phyloP scores from a whole-genome alignment of 1,140 invertebrate species.

The Drosophila obscura region DNA sequence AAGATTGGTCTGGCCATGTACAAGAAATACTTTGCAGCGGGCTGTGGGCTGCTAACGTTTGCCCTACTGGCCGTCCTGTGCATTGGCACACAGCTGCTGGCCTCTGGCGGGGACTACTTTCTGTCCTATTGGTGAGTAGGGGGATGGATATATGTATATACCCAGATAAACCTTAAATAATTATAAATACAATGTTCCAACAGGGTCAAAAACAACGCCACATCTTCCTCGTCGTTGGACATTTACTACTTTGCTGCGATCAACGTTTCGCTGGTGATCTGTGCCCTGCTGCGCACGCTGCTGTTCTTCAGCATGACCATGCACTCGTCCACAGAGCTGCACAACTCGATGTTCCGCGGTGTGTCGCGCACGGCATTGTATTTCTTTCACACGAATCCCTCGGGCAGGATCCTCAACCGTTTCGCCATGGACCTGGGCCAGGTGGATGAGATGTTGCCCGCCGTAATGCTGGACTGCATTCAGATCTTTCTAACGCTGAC shows the following conservation, averaged over 20 bases:
- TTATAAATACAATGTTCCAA: slow-evolving; percentile 13
- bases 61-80: slow-evolving; percentile 82
- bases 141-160: too few relatives aligned
- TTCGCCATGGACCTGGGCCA: slow-evolving; percentile 91
- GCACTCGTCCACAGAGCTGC: slow-evolving; percentile 87
- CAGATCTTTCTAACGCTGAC: slow-evolving; percentile 90
- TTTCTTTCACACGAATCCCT: slow-evolving; percentile 92
- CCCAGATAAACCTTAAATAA: background rate
- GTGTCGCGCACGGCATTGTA: slow-evolving; percentile 86
- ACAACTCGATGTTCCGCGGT: slow-evolving; percentile 65
- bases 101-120: slow-evolving; percentile 88
- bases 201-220: slow-evolving; percentile 84
- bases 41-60: slow-evolving; percentile 84
- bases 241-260: slow-evolving; percentile 85
- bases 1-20: slow-evolving; percentile 86
- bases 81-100: slow-evolving; percentile 86
- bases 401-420: slow-evolving; percentile 89
- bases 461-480: slow-evolving; percentile 89
- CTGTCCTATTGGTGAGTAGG: slow-evolving; percentile 86
- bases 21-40: slow-evolving; percentile 86
- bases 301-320: slow-evolving; percentile 89
- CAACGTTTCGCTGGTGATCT: slow-evolving; percentile 86
- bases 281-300: slow-evolving; percentile 86
- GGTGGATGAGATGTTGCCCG: slow-evolving; percentile 70
- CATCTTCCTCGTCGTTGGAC: slow-evolving; percentile 34